Percentiles rank a stretch among this genome's conserved stretches.
These are phyloP conservation scores for Gonioctena quinquepunctata DNA, from an alignment of 1,140 invertebrate species.

Conservation along the genomic window DNA sequence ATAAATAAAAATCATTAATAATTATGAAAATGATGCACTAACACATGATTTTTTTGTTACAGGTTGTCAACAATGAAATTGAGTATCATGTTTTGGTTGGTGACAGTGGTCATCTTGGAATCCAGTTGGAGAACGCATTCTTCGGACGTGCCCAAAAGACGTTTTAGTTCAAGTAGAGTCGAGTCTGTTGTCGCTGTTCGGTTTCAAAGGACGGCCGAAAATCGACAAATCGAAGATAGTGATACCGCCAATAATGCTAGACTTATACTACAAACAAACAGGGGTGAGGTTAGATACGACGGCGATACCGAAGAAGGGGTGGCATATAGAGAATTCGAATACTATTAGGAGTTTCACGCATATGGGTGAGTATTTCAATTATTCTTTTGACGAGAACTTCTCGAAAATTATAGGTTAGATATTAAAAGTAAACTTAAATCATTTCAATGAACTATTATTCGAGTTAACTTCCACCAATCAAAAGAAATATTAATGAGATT, in stretches of 20 bases:
- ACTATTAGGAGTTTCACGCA: conserved; percentile 85
- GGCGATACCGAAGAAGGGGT: conserved; percentile 69
- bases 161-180: conserved; percentile 61
- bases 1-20: no score
- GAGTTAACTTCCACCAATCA: no score
- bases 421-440: no score
- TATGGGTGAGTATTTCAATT: conserved; percentile 65
- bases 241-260: conserved; percentile 78
- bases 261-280: conserved; percentile 73
- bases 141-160: conserved; percentile 28
- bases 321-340: conserved; percentile 73
- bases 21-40: no score
- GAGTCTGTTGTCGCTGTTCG: conserved; percentile 74
- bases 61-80: conserved; percentile 34
- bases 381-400: no score
- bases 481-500: no score
- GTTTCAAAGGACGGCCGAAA: conserved; percentile 66
- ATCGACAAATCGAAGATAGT: conserved; percentile 59
- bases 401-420: no score
- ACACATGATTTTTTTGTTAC: conserved; percentile 24
- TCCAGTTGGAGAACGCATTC: conserved; percentile 21
- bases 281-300: conserved; percentile 61
- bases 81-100: conserved; percentile 24
- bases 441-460: no score
- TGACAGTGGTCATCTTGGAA: conserved; percentile 25